Conservation (phyloP, 2,888 invertebrate species). For the Ophion ventricosus region DNA sequence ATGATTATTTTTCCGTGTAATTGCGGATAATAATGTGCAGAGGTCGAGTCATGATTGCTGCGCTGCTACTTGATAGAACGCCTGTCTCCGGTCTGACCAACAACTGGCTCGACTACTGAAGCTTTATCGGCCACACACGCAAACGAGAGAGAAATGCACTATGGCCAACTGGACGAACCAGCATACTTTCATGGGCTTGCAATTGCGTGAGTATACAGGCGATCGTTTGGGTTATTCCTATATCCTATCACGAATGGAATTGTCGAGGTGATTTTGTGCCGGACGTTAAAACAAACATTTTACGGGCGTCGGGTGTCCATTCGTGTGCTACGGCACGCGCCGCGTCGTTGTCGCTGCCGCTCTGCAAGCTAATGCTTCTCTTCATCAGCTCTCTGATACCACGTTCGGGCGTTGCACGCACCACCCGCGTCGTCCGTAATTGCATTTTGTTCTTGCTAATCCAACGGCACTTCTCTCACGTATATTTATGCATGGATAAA, state of each 20-base stretch:
- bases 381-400: slow-evolving; percentile 16
- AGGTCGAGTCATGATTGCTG: background rate
- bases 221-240: slow-evolving; percentile 40
- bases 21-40: background rate
- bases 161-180: slow-evolving; percentile 6
- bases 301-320: slow-evolving; percentile 59
- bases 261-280: slow-evolving; percentile 55
- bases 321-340: slow-evolving; percentile 58
- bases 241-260: slow-evolving; percentile 40
- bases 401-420: slow-evolving; percentile 36
- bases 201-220: slow-evolving; percentile 45
- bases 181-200: slow-evolving; percentile 35
- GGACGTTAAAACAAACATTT: slow-evolving; percentile 73
- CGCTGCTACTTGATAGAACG: slow-evolving; percentile 25
- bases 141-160: slow-evolving; percentile 20
- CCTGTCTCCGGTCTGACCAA: slow-evolving; percentile 26
- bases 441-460: slow-evolving; percentile 66
- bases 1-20: slow-evolving; percentile 32
- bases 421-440: slow-evolving; percentile 51
- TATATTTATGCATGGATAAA: slow-evolving; percentile 22
- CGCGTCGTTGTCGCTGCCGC: slow-evolving; percentile 11
- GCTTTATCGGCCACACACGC: slow-evolving; percentile 5
- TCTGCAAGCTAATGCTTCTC: slow-evolving; percentile 42
- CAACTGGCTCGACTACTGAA: slow-evolving; percentile 46
- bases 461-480: slow-evolving; percentile 28